Base-by-base conservation (phyloP, 2,797 vertebrate genomes). In the Girardinus metallicus region DNA sequence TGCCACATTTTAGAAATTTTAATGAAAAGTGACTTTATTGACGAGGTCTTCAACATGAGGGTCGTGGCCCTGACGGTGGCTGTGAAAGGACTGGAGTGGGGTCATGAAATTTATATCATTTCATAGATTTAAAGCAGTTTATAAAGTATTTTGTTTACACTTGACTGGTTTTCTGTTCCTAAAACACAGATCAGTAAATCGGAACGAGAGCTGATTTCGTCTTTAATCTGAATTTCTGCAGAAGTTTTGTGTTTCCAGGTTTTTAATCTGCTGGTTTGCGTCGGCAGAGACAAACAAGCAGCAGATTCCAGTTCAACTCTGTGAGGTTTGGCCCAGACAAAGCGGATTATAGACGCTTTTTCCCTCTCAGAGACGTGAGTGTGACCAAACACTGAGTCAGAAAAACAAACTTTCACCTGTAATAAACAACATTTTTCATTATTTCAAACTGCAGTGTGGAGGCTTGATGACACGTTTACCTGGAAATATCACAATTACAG, bases 281-380 rank as follows among this genome's bases (percentile, higher is more conserved):
- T 26, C 47, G 23, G 53, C 51, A 44, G 6, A 60, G 31, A n/a
- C 10, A 39, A 73, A 73, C 64, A 31, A 18, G 49, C 70, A 41
- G 26, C 31, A 62, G 70, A 29, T 44, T 71, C 41, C 68, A n/a
- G 68, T 71, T 70, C 62, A 39, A 68, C 47, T 68, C 31, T 26
- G 36, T 41, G 76, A 66, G 0, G 41, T 81, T 21, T 29, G 76
- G 36, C 29, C 29, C 46, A 73, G 68, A 81, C 55, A 46, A 46
- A 29, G 80, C 47, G 41, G 57, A 77, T 77, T 74, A 74, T 0
- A 81, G 60, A 29, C 4, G 47, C 36, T 77, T 55, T 11, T n/a
- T 41, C 2, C 4, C 18, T 41, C 36, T 15, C 21, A 1, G 66
- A 26, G 23, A 13, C 12, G 64, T n/a, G 23, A 7, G 68, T 71